Percentiles rank a stretch among this genome's conserved stretches.
These are phyloP conservation scores for Hirtodrosophila histrioides DNA, from an alignment of 2,888 invertebrate species.

Conservation along the genomic window DNA sequence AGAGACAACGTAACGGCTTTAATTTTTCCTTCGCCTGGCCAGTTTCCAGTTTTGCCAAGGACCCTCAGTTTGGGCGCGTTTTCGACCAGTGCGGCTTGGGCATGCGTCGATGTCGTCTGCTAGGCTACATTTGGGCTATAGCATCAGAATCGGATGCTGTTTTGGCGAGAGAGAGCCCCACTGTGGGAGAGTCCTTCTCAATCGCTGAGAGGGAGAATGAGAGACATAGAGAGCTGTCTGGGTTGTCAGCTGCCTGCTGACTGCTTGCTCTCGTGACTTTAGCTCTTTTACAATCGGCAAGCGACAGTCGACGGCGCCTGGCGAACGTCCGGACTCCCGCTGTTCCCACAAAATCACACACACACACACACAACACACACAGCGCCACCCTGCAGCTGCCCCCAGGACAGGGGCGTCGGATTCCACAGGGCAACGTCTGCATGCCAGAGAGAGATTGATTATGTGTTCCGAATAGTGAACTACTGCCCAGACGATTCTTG, in stretches of 20 bases:
- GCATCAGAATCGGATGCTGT: slow-evolving; percentile 34
- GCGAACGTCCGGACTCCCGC: slow-evolving; percentile 34
- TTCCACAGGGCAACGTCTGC: slow-evolving; percentile 58
- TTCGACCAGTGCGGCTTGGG: slow-evolving; percentile 29
- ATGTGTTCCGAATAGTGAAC: slow-evolving; percentile 44
- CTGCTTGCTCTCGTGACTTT: slow-evolving; percentile 12
- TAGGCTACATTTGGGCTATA: slow-evolving; percentile 27
- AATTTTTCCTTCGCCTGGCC: slow-evolving; percentile 37
- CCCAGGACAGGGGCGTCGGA: slow-evolving; percentile 41
- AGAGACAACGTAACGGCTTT: slow-evolving; percentile 42
- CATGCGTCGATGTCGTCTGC: slow-evolving; percentile 47
- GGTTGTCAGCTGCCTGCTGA: slow-evolving; percentile 50
- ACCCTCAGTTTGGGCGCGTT: slow-evolving; percentile 51
- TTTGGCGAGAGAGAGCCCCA: slow-evolving; percentile 14
- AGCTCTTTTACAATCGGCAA: slow-evolving; percentile 14
- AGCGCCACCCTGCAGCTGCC: slow-evolving; percentile 20
- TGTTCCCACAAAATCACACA: not conserved
- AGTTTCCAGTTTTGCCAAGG: slow-evolving; percentile 40
- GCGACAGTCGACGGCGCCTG: slow-evolving; percentile 48
- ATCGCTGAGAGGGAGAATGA: slow-evolving; percentile 3
- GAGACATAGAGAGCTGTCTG: slow-evolving; percentile 21
- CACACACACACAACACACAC: no score
- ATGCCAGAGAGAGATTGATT: slow-evolving; percentile 38
- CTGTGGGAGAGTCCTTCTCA: no score
- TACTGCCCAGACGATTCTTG: slow-evolving; percentile 49